Evolutionary conservation across 2,797 vertebrate genomes (phyloP).

Genomic region (Sternotherus odoratus): DNA sequence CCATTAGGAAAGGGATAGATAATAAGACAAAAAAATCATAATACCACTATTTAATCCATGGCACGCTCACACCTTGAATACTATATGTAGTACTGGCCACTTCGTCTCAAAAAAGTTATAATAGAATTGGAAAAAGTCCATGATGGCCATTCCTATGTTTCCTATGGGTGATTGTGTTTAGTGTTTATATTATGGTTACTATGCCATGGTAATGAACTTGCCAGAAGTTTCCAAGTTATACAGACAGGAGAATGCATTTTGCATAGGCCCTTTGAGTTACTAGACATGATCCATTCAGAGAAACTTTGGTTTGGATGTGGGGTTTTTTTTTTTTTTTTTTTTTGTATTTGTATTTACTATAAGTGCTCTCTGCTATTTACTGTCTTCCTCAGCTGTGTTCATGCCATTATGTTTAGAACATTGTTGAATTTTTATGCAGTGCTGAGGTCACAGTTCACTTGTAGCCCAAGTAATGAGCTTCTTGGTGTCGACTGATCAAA

Average conservation of each 20-base stretch:
- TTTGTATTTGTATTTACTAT: not conserved
- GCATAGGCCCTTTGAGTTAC: not conserved
- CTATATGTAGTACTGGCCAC: too few species aligned
- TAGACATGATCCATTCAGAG: not conserved
- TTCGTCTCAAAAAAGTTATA: too few species aligned
- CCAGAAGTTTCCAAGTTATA: not conserved
- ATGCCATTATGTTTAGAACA: not conserved
- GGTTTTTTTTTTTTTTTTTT: too few species aligned
- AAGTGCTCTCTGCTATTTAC: not conserved
- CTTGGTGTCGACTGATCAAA: fast-evolving
- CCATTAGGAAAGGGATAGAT: too few species aligned
- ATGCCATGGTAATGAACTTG: not conserved
- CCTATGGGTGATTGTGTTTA: not conserved
- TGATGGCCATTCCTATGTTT: not conserved
- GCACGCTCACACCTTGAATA: too few species aligned
- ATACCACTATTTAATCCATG: too few species aligned
- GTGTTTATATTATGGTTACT: not conserved
- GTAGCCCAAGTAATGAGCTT: not conserved
- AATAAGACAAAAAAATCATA: too few species aligned
- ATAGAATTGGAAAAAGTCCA: too few species aligned
- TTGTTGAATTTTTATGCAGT: not conserved
- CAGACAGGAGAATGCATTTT: not conserved
- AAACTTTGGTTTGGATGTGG: not conserved
- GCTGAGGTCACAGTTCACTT: not conserved
- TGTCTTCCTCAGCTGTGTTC: not conserved